Evolutionary conservation across 2,888 invertebrate genomes (phyloP), one percentile per base, ranked within the genome.

Genomic region (Polymixis flavicincta): DNA sequence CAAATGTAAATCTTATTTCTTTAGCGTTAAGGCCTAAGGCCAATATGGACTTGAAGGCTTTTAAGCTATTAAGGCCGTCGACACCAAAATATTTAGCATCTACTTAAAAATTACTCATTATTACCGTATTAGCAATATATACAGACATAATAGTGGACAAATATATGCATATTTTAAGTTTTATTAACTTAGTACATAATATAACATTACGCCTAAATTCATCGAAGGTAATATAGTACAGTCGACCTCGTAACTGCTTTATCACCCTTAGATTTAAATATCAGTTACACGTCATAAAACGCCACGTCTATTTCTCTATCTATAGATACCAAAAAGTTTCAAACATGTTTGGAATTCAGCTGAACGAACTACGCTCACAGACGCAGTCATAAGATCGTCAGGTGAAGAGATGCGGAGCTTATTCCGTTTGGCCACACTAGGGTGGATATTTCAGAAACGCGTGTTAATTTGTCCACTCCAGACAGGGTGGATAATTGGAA

Each of bases 71-170:
- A 81, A 83, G 85, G 82, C 85, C 69, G 57, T 67, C 17, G 84
- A 80, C 59, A 64, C 71, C 45, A 84, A 71, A 70, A 37, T 9
- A 74, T 63, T 73, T 66, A 73, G 81, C 72, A 60, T 76, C 73
- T 81, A 84, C 65, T 74, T 78, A 85, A n/a, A 84, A 71, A 64
- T 60, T 71, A 76, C 14, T 59, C 70, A 48, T 28, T 70, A 65
- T 71, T 57, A 83, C 61, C 19, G 61, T 64, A 64, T 81, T 78
- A 82, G 74, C 87, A 74, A 85, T 85, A 85, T 85, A 85, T 85
- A 85, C 85, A 85, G 85, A 85, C 71, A 85, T 78, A 37, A 59
- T 50, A 61, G 48, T 78, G 70, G 74, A 82, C 76, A 64, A 72
- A 76, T 79, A 71, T 80, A 72, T 78, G 64, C 57, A 65, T 74